These are phyloP conservation scores for Nesidiocoris tenuis DNA, from an alignment of 2,888 invertebrate species.

Conservation along the genomic window DNA sequence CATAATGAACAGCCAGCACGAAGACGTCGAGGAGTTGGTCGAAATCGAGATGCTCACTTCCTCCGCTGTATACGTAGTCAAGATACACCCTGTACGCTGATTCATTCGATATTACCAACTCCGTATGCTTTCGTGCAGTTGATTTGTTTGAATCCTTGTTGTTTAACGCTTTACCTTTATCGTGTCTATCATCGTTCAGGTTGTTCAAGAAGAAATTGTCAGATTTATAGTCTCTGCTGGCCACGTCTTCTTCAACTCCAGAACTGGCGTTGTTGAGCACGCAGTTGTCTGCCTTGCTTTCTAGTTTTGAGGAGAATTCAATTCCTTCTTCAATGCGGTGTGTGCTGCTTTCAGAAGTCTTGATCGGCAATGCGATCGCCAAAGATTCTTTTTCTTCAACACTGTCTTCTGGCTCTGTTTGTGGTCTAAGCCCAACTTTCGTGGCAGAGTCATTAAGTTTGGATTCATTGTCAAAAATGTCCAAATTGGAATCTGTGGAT, in stretches of 20 bases:
- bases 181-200: background rate
- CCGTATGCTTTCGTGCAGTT: background rate
- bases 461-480: background rate
- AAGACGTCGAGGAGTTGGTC: constrained; percentile 6
- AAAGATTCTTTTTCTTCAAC: background rate
- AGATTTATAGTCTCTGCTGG: background rate
- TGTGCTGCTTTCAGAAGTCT: background rate
- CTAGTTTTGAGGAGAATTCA: background rate
- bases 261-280: background rate
- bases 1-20: constrained; percentile 9
- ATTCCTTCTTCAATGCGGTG: background rate
- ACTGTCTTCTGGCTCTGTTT: no score
- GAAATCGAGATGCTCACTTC: constrained; percentile 2
- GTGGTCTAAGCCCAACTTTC: no score
- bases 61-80: constrained; percentile 26
- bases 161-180: background rate
- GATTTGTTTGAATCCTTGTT: background rate
- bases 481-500: background rate
- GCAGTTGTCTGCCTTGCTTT: no score
- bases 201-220: background rate
- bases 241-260: background rate
- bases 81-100: constrained; percentile 12
- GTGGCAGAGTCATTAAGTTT: background rate
- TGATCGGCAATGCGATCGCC: background rate
- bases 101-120: background rate